Evolutionary conservation across 1,140 invertebrate genomes (phyloP), one percentile per base, ranked within the genome.

Genomic region (Scaptomyza graminum): DNA sequence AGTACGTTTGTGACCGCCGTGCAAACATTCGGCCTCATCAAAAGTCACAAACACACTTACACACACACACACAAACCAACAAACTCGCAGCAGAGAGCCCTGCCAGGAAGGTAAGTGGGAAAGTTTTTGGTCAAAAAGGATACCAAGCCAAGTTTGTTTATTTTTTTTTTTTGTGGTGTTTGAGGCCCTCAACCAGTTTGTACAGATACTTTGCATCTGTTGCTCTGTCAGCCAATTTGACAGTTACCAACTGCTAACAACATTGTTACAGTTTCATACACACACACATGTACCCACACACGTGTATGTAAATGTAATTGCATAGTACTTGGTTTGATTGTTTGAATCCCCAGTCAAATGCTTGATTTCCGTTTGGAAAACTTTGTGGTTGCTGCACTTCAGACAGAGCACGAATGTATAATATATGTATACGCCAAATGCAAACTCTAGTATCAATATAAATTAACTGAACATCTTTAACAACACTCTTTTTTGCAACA

Each of bases 21-120:
- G 77, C 81, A 85, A 85, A 87, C 81, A 85, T 79, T 63, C 60
- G 66, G 82, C 74, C 74, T 82, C 87, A 85, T 85, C 81, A 85
- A 85, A 85, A 85, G 81, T 81, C 82, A 87, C 77, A 87, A 80
- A 81, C 16, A 61, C 54, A 22, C 28, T 31, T 31, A 5, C 31
- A 28, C 46, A 70, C 39, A 55, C 52, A 61, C n/a, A 39, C 3
- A 49, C 39, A 28, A 11, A 11, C 39, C 12, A 6, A 31, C 25
- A 52, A 13, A 51, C 13, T 31, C n/a, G 37, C 37, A 16, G 12
- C 25, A 50, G 9, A 60, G 46, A 70, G 11, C 25, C 9, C 11
- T 34, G 16, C 1, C 37, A 16, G 46, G 34, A 47, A 54, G 55
- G 62, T 22, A 50, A 59, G 50, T 54, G 69, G 63, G 55, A 50